Base-by-base conservation (phyloP, 2,888 invertebrate genomes). In the Luperina testacea region DNA sequence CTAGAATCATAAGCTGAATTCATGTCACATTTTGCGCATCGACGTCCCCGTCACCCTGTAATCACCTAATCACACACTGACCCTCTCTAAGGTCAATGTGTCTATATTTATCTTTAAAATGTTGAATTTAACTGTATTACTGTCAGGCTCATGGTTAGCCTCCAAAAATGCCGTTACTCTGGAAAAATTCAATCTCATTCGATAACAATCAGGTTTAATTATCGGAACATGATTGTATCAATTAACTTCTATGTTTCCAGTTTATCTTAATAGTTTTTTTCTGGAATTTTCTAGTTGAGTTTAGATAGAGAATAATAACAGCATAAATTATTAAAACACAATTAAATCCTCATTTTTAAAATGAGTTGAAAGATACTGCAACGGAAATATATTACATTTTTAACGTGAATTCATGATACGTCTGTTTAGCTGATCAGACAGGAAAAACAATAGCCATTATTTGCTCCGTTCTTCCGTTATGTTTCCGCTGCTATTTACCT, bases 201-300 rank as follows among this genome's bases (percentile, higher is more conserved):
- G 27, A 81, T 75, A 42, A 71, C 45, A 68, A 84, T 59, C 63
- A 27, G 27, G 75, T 80, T 70, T 48, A 13, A 53, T 20, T 80
- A 45, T 32, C 24, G 45, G 27, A 69, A 69, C 53, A 20, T 53
- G 42, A 42, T 42, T 42, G 69, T 73, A 73, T 73, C 27, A 59
- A 73, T 82, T 73, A 73, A 64, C 11, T 64, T 38, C 0, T n/a
- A 42, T 24, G 27, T 67, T 71, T 13, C 15, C n/a, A 32, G 27
- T 71, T 70, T 68, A 32, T 63, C 38, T 65, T 53, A 78, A 78
- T 65, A 17, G 57, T 45, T 51, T 24, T 24, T 57, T 65, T 67
- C 59, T 81, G 51, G 76, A 32, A 57, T 48, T 77, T 59, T 70
- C n/a, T 53, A 27, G 17, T 48, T 38, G 1, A 9, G 53, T 51